Base-by-base conservation (phyloP, 1,140 invertebrate species). In the Microplitis demolitor region DNA sequence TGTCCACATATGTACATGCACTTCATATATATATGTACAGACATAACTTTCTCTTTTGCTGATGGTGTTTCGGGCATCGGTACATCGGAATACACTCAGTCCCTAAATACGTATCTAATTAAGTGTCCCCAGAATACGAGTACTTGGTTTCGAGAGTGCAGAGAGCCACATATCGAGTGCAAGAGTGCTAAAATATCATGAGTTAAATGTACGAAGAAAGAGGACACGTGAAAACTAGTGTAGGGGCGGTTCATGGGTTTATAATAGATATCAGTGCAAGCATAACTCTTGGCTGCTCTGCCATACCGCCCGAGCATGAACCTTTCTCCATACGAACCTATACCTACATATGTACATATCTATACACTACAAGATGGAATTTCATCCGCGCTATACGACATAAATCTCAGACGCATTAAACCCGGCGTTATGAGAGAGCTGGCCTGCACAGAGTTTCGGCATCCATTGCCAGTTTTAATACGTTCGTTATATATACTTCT, bases 31-130 rank as follows among this genome's bases (percentile, higher is more conserved):
- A 45, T 45, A 45, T 11, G 6, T 9, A 45, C 11, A 45, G 2
- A 11, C 5, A 45, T 45, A 8, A 45, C 39, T 45, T 45, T 45
- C 39, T 45, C 39, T 11, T 45, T 45, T 5, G 39, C 5, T 45
- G 39, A 45, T 45, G 39, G 39, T 3, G 39, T 45, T 45, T 45
- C 39, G 39, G 39, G 5, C 78, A 77, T 77, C 74, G 72, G 78
- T 79, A 84, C 84, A 85, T 83, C 80, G 82, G 80, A 85, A 85
- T 80, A 85, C 84, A 85, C 84, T 85, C 83, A 78, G 80, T 70
- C 73, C 77, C 80, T 85, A 84, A 84, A 87, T 84, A 83, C 81
- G 83, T 81, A 85, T 85, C 85, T 85, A 85, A 87, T 84, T 85
- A 84, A 83, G 79, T 79, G 78, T 77, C 70, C 39, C 76, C 58